Evolutionary conservation across 2,888 invertebrate genomes (phyloP).

Genomic region (Ceriagrion tenellum): DNA sequence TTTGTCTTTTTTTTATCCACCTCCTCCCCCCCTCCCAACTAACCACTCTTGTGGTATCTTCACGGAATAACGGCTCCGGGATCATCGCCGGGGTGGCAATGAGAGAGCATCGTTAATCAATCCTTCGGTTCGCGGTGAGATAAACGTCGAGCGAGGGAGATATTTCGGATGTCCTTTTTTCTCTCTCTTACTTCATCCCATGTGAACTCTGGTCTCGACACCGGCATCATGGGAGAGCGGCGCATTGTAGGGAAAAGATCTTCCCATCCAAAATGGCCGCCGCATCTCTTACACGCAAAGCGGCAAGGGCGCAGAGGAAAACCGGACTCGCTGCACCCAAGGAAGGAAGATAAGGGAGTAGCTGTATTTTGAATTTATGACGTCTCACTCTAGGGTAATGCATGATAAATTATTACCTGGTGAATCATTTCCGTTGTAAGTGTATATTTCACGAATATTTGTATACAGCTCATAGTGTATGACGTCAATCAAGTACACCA

Average conservation of each 20-base stretch:
- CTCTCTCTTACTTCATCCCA: background rate
- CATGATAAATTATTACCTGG: background rate
- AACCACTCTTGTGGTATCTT: background rate
- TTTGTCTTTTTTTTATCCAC: slow-evolving; percentile 6
- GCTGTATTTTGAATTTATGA: background rate
- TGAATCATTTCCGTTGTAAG: background rate
- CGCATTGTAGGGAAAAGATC: background rate
- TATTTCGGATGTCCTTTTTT: slow-evolving; percentile 34
- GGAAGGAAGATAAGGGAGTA: background rate
- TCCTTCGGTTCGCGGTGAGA: slow-evolving; percentile 7
- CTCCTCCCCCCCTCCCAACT: background rate
- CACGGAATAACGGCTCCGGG: background rate
- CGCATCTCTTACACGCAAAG: background rate
- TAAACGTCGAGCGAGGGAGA: background rate
- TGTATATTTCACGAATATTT: background rate
- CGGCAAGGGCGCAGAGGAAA: background rate
- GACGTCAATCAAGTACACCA: no score
- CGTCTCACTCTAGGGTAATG: background rate
- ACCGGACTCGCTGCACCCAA: background rate
- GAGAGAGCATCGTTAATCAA: slow-evolving; percentile 24
- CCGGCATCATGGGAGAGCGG: background rate
- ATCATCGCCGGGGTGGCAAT: slow-evolving; percentile 37
- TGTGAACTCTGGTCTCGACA: slow-evolving; percentile 2
- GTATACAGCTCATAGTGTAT: no score
- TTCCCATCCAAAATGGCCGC: slow-evolving; percentile 48